These are phyloP conservation scores for Sanderia malayensis DNA, from an alignment of 30 jellyfish, hydroid and myxozoan species.

Conservation along the genomic window DNA sequence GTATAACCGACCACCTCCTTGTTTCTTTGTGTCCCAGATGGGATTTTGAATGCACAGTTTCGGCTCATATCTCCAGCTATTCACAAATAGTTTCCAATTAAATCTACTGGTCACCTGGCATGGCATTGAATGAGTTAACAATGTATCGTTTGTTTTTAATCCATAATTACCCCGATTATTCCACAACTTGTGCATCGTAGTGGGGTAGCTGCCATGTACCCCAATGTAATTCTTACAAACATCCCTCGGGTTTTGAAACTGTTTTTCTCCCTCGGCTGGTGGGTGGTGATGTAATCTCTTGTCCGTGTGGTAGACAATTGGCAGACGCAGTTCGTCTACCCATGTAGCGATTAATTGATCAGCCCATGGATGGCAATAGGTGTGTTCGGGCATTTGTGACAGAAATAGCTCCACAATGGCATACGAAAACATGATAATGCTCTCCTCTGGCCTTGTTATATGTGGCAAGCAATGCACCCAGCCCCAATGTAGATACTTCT, in stretches of 20 bases:
- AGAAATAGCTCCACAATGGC: constrained; percentile 40
- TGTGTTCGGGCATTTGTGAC: constrained; percentile 38
- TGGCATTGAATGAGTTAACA: background rate
- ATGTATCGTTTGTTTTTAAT: background rate
- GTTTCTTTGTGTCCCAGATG: constrained; percentile 57
- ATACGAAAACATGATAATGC: constrained; percentile 45
- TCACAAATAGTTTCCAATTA: constrained; percentile 35
- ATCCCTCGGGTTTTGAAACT: constrained; percentile 30
- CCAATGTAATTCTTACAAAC: constrained; percentile 65
- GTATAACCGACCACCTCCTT: constrained; percentile 20
- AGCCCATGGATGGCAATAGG: constrained; percentile 65
- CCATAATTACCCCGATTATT: constrained; percentile 8
- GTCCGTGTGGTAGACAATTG: constrained; percentile 51
- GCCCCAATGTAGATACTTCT: constrained; percentile 40
- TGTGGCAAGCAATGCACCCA: constrained; percentile 39
- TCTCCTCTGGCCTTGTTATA: constrained; percentile 72
- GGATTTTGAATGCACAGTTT: constrained; percentile 57
- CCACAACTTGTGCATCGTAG: constrained; percentile 62
- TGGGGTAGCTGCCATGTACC: constrained; percentile 80
- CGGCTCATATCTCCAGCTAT: constrained; percentile 62
- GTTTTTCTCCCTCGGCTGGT: constrained; percentile 46
- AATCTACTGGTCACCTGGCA: constrained; percentile 13
- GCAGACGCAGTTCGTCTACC: constrained; percentile 39
- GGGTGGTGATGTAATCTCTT: constrained; percentile 83
- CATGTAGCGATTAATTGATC: constrained; percentile 68